Evolutionary conservation across 2,797 vertebrate genomes (phyloP), one percentile per base, ranked within the genome.

Genomic region (Delichon dasypus): DNA sequence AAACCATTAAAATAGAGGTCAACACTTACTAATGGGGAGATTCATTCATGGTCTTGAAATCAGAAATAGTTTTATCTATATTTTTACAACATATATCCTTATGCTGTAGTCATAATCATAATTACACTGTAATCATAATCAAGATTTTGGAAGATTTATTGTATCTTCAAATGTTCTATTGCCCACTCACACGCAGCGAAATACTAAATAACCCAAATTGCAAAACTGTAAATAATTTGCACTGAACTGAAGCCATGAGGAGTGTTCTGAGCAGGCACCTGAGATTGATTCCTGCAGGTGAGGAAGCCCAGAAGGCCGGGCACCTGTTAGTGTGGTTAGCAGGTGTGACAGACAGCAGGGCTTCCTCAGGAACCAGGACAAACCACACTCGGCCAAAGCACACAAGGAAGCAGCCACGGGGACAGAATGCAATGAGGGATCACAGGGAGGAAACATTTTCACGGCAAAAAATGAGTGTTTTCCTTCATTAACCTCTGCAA

Each of bases 331-430:
- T 36, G 81, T 16, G 40, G 88, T 36, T 88, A 96, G 95, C 97
- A 97, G 97, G 96, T 97, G 97, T 92, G 89, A 50, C 70, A 58
- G 91, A 58, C 97, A 97, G 97, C 85, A 95, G 94, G 97, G 64
- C 85, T 93, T 92, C 96, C 95, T 78, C 92, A 45, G 91, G 90
- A 91, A 94, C 86, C 50, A 23, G 55, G 81, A 92, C 91, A 86
- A 64, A 27, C 45, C 58, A 23, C 68, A 47, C 21, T 11, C 66
- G 81, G 96, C 95, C 97, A 96, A 94, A 15, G 91, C 62, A 72
- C 81, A 68, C 42, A 47, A 65, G 82, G 95, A 26, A 61, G 79
- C 10, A 38, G 70, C 93, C 79, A 95, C n/a, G n/a, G 93, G 87
- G 82, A 93, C 85, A 70, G 85, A 77, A 73, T 9, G 79, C 87